Conservation (phyloP, 2,888 invertebrate genomes). For the Mythimna ferrago region DNA sequence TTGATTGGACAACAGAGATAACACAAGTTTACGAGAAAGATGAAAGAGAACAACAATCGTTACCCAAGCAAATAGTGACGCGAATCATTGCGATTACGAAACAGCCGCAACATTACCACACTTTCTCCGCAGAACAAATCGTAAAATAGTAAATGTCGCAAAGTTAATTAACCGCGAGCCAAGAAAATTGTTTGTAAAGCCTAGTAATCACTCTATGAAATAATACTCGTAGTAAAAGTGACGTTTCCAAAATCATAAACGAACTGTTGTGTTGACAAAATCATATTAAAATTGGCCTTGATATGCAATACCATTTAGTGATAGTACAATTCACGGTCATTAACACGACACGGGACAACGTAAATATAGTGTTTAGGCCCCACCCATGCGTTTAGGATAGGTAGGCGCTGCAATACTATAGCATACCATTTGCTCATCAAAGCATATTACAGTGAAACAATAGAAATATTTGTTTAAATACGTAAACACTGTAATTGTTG, state of each 20-base stretch:
- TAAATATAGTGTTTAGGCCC: conserved; percentile 36
- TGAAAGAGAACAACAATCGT: conserved; percentile 49
- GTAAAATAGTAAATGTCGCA: conserved; percentile 66
- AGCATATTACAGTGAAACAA: conserved; percentile 28
- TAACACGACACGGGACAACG: conserved; percentile 59
- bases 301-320: conserved; percentile 49
- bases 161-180: conserved; percentile 59
- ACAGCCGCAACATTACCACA: conserved; percentile 71
- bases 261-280: conserved; percentile 20
- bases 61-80: conserved; percentile 58
- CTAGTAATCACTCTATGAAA: conserved; percentile 19
- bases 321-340: conserved; percentile 71
- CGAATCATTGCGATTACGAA: conserved; percentile 71
- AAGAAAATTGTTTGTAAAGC: conserved; percentile 45
- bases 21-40: conserved; percentile 53
- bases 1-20: conserved; percentile 43
- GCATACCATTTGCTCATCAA: conserved; percentile 25
- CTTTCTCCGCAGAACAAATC: conserved; percentile 76
- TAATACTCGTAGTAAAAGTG: neutral
- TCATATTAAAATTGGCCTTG: conserved; percentile 25
- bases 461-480: conserved; percentile 20
- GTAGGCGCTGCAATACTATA: conserved; percentile 18
- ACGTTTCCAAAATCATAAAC: neutral
- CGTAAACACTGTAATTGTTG: neutral
- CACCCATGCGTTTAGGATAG: conserved; percentile 57